These are phyloP conservation scores for Chrysopa pallens DNA, from an alignment of 1,140 invertebrate species.

Conservation along the genomic window DNA sequence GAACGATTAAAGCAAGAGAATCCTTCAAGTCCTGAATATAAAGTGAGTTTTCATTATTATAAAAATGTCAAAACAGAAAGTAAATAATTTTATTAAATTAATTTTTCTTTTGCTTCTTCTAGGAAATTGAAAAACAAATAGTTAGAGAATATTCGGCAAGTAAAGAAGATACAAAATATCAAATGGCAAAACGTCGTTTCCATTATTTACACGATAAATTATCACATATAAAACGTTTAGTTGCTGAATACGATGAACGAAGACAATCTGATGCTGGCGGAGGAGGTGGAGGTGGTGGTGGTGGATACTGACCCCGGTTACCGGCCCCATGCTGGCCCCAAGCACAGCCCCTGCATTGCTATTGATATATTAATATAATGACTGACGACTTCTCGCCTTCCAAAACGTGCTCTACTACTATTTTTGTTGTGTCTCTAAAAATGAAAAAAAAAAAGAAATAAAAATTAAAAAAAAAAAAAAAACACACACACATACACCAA, in stretches of 20 bases:
- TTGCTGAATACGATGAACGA: constrained; percentile 56
- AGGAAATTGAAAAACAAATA: constrained; percentile 59
- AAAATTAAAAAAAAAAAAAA: no score
- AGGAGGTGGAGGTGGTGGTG: constrained; percentile 2
- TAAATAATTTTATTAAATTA: constrained; percentile 4
- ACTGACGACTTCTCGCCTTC: no score
- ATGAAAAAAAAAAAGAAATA: no score
- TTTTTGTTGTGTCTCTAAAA: no score
- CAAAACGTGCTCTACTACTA: no score
- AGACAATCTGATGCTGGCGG: constrained; percentile 9
- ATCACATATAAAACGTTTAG: constrained; percentile 74
- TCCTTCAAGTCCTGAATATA: constrained; percentile 25
- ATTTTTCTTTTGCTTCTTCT: constrained; percentile 11
- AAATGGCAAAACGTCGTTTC: constrained; percentile 53
- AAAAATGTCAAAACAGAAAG: neutral
- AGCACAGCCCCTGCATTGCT: neutral
- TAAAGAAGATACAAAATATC: constrained; percentile 52
- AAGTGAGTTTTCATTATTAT: constrained; percentile 21
- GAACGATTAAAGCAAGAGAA: constrained; percentile 36
- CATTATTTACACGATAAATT: constrained; percentile 78
- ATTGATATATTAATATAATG: neutral
- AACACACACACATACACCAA: no score
- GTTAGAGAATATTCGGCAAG: constrained; percentile 60
- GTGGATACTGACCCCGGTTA: constrained; percentile 16
- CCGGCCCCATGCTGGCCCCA: constrained; percentile 9